Conservation (phyloP, 2,888 invertebrate genomes). For the Glyphotaelius pellucidus region DNA sequence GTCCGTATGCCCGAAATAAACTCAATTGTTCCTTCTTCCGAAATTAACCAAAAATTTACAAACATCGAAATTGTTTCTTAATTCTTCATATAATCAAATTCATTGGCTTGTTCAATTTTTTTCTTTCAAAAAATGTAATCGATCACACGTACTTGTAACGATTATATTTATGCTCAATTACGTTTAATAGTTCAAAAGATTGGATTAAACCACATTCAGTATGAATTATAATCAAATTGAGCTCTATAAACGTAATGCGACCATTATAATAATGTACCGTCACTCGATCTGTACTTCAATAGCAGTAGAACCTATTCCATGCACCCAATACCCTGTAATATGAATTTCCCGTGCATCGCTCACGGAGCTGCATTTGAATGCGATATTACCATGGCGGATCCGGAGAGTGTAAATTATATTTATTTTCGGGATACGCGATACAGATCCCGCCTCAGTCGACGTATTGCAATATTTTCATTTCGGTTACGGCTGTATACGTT, state of each 20-base stretch:
- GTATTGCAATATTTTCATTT: conserved; percentile 2
- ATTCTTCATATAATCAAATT: too few species aligned
- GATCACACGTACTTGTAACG: too few species aligned
- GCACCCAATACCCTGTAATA: background rate
- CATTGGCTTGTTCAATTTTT: too few species aligned
- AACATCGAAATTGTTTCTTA: too few species aligned
- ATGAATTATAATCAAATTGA: background rate
- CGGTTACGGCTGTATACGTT: background rate
- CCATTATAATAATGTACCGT: background rate
- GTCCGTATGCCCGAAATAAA: too few species aligned
- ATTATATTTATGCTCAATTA: too few species aligned
- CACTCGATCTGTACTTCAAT: background rate
- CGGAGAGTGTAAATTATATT: background rate
- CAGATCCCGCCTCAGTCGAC: conserved; percentile 2
- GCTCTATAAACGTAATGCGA: background rate
- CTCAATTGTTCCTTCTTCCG: too few species aligned
- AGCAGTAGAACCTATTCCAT: background rate
- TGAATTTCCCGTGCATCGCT: background rate
- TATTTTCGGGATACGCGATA: background rate
- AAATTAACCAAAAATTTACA: too few species aligned
- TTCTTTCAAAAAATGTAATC: too few species aligned
- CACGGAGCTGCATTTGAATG: background rate
- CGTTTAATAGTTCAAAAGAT: too few species aligned
- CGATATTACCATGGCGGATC: background rate
- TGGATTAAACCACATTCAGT: background rate